Base-by-base conservation (phyloP, 2,888 invertebrate species). In the Petrophora chlorosata region DNA sequence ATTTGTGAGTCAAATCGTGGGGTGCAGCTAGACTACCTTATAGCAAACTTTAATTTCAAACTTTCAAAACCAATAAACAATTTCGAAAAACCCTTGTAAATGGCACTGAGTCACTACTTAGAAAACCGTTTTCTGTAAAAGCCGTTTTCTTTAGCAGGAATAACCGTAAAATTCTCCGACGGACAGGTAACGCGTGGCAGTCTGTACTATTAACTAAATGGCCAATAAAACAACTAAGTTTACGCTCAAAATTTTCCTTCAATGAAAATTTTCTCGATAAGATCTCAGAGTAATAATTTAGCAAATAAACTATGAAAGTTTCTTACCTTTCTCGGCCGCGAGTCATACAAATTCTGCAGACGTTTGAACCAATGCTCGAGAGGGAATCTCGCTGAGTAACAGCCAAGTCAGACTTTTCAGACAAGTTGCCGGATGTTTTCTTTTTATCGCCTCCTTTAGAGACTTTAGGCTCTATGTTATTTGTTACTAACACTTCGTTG, bases 271-370 rank as follows among this genome's bases (percentile, higher is more conserved):
- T 39, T 25, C 8, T 10, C 25, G 25, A 25, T 25, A 25, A 25
- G 25, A 25, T 25, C 10, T 10, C 25, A 25, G 8, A 5, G 25
- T 9, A 10, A 59, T 63, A 62, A 48, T 49, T 55, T 59, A 45
- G 33, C 23, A 55, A 61, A 65, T 61, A 67, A 60, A 68, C 38
- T 39, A 38, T 16, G 22, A 12, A 53, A 50, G 43, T 44, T 60
- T 53, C 41, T 35, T 33, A 86, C 89, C 89, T 86, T 65, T 89
- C 89, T 29, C 81, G 72, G 41, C 90, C 90, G 47, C 84, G 73
- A 1, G 89, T 89, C 90, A 90, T 90, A 84, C 94, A 94, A 70
- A 94, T 94, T 61, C 94, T 90, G 77, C 94, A 94, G 65, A 92
- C 92, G 69, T 89, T 92, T 26, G 92, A 92, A 33, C 91, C 91